Conservation (phyloP, 2,113 vertebrate genomes). For the Dryoscopus gambensis region DNA sequence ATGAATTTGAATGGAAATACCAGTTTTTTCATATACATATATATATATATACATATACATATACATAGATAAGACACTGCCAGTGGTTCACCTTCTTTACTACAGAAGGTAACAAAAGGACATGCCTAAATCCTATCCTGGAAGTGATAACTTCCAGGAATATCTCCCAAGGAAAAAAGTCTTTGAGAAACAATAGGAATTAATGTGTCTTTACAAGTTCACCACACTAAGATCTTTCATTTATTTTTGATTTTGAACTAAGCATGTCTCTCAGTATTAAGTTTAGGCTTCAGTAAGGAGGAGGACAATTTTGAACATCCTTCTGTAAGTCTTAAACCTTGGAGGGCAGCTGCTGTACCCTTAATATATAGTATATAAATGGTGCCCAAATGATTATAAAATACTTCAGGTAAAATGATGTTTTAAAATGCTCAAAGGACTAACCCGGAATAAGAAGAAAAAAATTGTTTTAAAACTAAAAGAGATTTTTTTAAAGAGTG, state of each 20-base stretch:
- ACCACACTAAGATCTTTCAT: background rate
- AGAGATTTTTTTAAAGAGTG: background rate
- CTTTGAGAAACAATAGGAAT: background rate
- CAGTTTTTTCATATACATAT: no score
- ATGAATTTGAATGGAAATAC: no score
- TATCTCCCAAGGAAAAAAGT: background rate
- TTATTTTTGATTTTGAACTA: background rate
- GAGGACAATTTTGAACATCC: background rate
- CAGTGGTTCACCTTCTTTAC: background rate
- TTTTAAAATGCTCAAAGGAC: background rate
- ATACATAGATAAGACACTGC: background rate
- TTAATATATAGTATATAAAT: background rate
- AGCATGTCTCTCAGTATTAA: background rate
- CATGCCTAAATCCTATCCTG: background rate
- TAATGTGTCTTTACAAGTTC: background rate
- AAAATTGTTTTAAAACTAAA: background rate
- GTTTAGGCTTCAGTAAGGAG: background rate
- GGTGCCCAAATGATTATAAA: background rate
- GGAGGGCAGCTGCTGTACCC: background rate
- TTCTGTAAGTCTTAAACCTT: background rate
- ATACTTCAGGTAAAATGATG: background rate
- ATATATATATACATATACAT: no score
- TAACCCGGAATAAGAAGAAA: background rate
- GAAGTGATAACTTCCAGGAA: background rate
- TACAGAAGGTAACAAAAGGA: background rate